A percentile compares a stretch with the other conserved stretches of the same genome.
Conservation (phyloP, 2,888 invertebrate species). For the Eurois occulta region DNA sequence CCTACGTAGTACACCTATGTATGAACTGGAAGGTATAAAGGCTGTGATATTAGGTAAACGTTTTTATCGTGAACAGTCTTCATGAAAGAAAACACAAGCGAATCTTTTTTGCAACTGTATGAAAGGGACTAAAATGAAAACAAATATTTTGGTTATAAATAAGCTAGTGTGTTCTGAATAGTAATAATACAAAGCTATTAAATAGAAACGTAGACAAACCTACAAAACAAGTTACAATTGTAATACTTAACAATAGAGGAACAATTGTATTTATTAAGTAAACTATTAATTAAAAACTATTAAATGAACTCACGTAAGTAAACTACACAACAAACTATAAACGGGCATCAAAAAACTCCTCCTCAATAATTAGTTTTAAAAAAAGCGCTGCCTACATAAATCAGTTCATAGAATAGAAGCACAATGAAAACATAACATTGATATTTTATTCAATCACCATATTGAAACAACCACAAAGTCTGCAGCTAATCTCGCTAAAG, state of each 20-base stretch:
- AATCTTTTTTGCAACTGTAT: neutral
- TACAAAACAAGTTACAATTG: neutral
- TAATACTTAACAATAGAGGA: neutral
- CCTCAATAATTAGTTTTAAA: neutral
- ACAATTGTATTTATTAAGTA: too few species aligned
- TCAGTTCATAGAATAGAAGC: too few species aligned
- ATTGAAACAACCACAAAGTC: conserved; percentile 13
- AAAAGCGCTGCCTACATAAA: neutral
- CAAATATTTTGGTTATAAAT: neutral
- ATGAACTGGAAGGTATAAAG: conserved; percentile 4
- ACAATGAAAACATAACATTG: neutral
- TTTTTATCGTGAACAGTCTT: conserved; percentile 23
- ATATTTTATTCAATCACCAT: conserved; percentile 2
- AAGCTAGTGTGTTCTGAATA: neutral
- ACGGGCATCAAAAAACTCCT: too few species aligned
- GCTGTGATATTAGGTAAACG: conserved; percentile 4
- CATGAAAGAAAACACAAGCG: neutral
- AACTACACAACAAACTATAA: too few species aligned
- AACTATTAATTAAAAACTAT: too few species aligned
- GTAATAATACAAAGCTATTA: neutral
- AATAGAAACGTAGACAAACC: neutral
- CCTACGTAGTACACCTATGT: neutral
- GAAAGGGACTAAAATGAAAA: neutral
- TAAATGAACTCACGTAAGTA: too few species aligned
- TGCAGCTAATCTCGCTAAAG: conserved; percentile 24